These are phyloP conservation scores for Euura lappo DNA, from an alignment of 1,140 invertebrate species.

Conservation along the genomic window DNA sequence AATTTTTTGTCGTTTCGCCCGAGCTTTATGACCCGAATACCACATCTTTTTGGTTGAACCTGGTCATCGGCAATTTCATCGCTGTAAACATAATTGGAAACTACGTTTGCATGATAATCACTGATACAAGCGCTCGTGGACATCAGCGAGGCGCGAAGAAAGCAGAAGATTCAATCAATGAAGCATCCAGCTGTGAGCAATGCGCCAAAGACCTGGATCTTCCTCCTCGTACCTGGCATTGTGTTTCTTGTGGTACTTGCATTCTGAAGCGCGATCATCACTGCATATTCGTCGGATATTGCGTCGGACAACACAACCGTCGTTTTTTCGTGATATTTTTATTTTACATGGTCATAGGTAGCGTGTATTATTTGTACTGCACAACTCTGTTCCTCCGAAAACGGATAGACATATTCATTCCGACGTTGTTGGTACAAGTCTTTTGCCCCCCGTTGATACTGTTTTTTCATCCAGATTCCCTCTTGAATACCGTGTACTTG, in stretches of 20 bases:
- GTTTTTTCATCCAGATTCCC: constrained; percentile 62
- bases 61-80: constrained; percentile 71
- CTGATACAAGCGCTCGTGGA: constrained; percentile 69
- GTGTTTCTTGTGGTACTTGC: constrained; percentile 78
- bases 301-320: constrained; percentile 89
- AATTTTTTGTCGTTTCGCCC: constrained; percentile 72
- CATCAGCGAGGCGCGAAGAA: constrained; percentile 28
- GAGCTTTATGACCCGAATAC: constrained; percentile 56
- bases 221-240: constrained; percentile 93
- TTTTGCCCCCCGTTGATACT: constrained; percentile 69
- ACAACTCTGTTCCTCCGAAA: constrained; percentile 73
- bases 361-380: constrained; percentile 71
- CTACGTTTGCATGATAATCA: constrained; percentile 72
- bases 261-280: constrained; percentile 94
- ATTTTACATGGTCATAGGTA: constrained; percentile 77
- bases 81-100: constrained; percentile 79
- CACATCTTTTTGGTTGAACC: constrained; percentile 66
- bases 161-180: constrained; percentile 48
- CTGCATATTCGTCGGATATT: constrained; percentile 90
- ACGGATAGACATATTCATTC: constrained; percentile 56
- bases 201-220: constrained; percentile 74
- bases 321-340: constrained; percentile 87
- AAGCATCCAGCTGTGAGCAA: constrained; percentile 71
- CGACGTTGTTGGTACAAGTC: constrained; percentile 66
- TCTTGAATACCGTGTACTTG: constrained; percentile 67